Evolutionary conservation across 2,797 vertebrate species (phyloP), one percentile per base, ranked within the genome.

Genomic region (Pseudotriccus pelzelni): DNA sequence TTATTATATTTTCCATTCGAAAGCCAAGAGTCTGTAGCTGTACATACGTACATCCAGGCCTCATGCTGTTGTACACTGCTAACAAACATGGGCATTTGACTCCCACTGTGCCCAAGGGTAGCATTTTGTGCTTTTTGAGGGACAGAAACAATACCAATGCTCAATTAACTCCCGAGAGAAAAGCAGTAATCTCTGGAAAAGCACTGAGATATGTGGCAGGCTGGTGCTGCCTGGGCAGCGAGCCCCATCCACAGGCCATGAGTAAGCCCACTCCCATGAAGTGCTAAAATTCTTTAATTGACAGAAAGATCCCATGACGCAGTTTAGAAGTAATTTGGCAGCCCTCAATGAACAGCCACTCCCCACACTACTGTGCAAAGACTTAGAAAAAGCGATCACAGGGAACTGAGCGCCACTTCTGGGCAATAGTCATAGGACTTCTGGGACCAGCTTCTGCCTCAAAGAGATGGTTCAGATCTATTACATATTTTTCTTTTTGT

Each of bases 141-240:
- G 49, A 72, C 85, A 63, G 37, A 60, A 83, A 74, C 30, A 63
- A 64, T 67, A 39, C 15, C 6, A 77, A 43, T 11, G n/a, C 37
- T 79, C 75, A 70, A 2, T 7, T 74, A 2, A 0, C 10, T 83
- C 56, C 62, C 41, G 2, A 3, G 34, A 53, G 34, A 52, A 70
- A 55, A 69, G 14, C 30, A 55, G 12, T 22, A 34, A 34, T 25
- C 41, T 53, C 69, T 78, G 58, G 72, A 66, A 81, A 73, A 82
- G 55, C 78, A 32, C 37, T 1, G 8, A 73, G 32, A 84, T 20
- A 27, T 0, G 1, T 7, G 28, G 8, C 44, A 63, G 36, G 12
- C n/a, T 76, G 2, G 0, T 1, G 2, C 34, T 87, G 46, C 44
- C 78, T 70, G 36, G 36, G 60, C 36, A 60, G 60, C 0, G 0